Evolutionary conservation across 1,140 invertebrate species (phyloP), one percentile per base, ranked within the genome.

Genomic region (Euwallacea similis): DNA sequence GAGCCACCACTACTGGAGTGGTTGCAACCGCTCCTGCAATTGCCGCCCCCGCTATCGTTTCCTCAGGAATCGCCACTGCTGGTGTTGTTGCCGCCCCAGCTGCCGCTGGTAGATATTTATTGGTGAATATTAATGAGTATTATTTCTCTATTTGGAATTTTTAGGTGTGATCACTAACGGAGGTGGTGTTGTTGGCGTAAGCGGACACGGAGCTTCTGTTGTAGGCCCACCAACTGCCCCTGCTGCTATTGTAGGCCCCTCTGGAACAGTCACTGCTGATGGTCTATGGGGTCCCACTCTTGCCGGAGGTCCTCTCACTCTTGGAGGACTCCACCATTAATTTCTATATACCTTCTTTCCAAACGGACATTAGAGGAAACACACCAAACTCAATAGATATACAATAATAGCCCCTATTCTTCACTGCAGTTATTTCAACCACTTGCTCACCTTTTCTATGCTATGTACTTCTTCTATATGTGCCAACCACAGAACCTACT

Each of bases 211-310:
- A 41, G 76, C 76, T 13, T 47, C 68, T 8, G 73, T 77, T 16
- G 71, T 62, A 33, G 76, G 76, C 44, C 76, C 76, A 4, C 70
- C 70, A 71, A 78, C 76, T 46, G 74, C 73, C 21, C 75, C 76
- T n/a, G 75, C 74, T 15, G 67, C 73, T 58, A 72, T 78, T 58
- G 74, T 72, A 43, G 76, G 76, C 11, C 76, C 76, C 10, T 70
- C 76, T 70, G 76, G 76, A 63, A 72, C 74, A 56, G 66, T 76
- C 16, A 68, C 69, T 43, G 76, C 75, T 55, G 65, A 71, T 70
- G 76, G 76, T 15, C 74, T 77, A 1, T 77, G 71, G 42, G 76
- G 76, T 46, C 67, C 67, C 6, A 68, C 66, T 7, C 58, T 68
- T 42, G 66, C 58, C n/a, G 43, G 58, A 7, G 66, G 56, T 8